Base-by-base conservation (phyloP, 2,888 invertebrate genomes). In the Synanthedon formicaeformis region DNA sequence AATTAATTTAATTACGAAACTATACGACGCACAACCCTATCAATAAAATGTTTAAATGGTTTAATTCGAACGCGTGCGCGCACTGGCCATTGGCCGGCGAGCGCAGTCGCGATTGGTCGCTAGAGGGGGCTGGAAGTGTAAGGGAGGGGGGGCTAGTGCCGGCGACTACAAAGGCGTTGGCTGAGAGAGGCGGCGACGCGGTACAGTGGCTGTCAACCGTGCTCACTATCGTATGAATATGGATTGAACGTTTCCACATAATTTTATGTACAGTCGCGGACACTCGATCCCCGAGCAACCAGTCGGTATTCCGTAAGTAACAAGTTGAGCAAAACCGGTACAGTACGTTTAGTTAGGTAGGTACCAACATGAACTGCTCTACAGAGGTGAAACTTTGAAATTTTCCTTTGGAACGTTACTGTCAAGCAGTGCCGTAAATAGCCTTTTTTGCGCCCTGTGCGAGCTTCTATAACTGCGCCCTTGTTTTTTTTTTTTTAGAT, bases 111-210 rank as follows among this genome's bases (percentile, higher is more conserved):
- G 54, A 85, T 84, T 85, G 85, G 84, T 65, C 73, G 56, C 55
- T 54, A 55, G 56, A 51, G 56, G 34, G 34, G 34, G 34, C 34
- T 34, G 34, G 34, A 34, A 34, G 34, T 34, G 34, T 34, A 6
- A 6, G 34, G 58, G 61, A 60, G 59, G 58, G 57, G 58, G 63
- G 65, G 49, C 50, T 40, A 64, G 60, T 61, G 65, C 70, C 79
- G 80, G 78, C 71, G 67, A 67, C 60, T 75, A 75, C 82, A 84
- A 83, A 82, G 81, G 60, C 61, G 34, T 34, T 51, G 57, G 60
- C 70, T 77, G 80, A 83, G 80, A 83, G 82, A 83, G 82, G 83
- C 81, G 84, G 77, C 70, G 68, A 63, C 72, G 34, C 67, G 70
- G 61, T 54, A 67, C 66, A 60, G 71, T 68, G 73, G 71, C 76